Evolutionary conservation across 2,888 invertebrate genomes (phyloP), one percentile per base, ranked within the genome.

Genomic region (Coecobrya sp.): DNA sequence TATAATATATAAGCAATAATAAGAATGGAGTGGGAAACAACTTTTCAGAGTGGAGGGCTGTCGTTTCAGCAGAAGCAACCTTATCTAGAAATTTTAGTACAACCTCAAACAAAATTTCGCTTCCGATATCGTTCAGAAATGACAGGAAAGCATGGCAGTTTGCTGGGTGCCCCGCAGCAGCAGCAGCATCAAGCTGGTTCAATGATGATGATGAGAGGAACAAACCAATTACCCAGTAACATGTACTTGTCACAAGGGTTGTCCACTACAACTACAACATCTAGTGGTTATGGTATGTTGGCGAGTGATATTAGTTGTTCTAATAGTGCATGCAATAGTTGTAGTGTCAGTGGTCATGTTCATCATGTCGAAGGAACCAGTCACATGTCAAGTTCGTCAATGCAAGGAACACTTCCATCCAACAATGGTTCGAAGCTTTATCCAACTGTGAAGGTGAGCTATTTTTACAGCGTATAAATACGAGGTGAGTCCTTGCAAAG

Each of bases 121-220:
- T 98, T 98, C 95, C 96, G 98, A 0, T 98, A 98, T 95, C 97
- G 97, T 95, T 98, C 98, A 55, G 98, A 98, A 96, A 98, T 98
- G 98, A 97, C 97, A 88, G 98, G 98, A 0, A 98, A 98, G 0
- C 98, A 98, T 96, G 98, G 98, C 0, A 97, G 97, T 94, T 96
- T 98, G 5, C 96, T 97, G 19, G 98, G 98, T 0, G 96, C 68
- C 16, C 59, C 55, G 13, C 84, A 16, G 11, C 49, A 22, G 4
- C 89, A 81, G 5, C 79, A 59, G 36, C 86, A 84, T 16, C 84
- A 73, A 49, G 7, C 13, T 36, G 22, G 19, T 11, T 5, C 22
- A 49, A 30, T 62, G 30, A n/a, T 70, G 70, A 52, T 70, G 65
- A n/a, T 49, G 36, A 65, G 25, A 19, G 52, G 70, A 25, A 27